These are phyloP conservation scores for Drosophila dives DNA, from an alignment of 2,888 invertebrate species.

Conservation along the genomic window DNA sequence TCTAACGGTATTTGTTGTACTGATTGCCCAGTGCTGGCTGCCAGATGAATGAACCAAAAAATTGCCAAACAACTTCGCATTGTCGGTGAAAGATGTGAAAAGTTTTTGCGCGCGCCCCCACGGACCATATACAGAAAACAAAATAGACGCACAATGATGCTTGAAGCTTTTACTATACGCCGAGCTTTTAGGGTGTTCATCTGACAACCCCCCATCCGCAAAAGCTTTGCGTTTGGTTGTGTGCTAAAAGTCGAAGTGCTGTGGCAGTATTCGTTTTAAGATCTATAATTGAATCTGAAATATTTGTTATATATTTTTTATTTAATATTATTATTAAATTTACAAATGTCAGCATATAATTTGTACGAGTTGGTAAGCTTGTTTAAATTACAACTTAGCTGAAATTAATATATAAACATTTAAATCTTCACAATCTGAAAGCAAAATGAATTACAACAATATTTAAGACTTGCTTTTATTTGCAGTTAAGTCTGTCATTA, in stretches of 20 bases:
- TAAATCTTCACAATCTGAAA: background rate
- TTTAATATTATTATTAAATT: background rate
- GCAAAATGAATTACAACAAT: background rate
- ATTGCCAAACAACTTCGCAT: slow-evolving; percentile 70
- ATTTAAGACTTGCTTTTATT: background rate
- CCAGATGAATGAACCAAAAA: slow-evolving; percentile 74
- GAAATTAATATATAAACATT: background rate
- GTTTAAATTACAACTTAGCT: no score
- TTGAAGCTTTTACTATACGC: slow-evolving; percentile 68
- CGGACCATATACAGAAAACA: slow-evolving; percentile 51
- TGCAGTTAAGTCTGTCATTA: background rate
- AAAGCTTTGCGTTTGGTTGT: slow-evolving; percentile 16
- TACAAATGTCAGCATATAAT: background rate
- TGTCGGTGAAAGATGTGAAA: slow-evolving; percentile 67
- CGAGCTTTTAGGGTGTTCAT: slow-evolving; percentile 53
- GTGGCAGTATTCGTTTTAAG: slow-evolving; percentile 3
- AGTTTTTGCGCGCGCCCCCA: slow-evolving; percentile 53
- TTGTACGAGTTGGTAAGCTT: no score
- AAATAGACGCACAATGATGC: slow-evolving; percentile 23
- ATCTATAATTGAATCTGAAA: background rate
- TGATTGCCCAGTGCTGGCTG: slow-evolving; percentile 51
- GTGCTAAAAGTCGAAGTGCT: slow-evolving; percentile 42
- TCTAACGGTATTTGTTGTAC: slow-evolving; percentile 73
- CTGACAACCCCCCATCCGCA: slow-evolving; percentile 14
- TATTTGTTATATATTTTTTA: background rate